Base-by-base conservation (phyloP, 2,888 invertebrate genomes). In the Catocala nupta region DNA sequence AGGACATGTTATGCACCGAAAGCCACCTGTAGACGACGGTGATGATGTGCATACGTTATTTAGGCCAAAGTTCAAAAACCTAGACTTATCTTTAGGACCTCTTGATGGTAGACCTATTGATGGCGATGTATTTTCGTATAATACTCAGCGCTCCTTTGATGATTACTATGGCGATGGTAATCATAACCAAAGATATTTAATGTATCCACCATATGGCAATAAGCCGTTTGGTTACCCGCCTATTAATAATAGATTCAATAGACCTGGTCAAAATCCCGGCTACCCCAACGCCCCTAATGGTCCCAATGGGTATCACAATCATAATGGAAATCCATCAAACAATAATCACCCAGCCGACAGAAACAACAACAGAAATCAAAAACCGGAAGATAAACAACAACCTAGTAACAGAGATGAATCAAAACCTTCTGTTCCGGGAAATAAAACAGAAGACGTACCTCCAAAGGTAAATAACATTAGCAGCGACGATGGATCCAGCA, bases 381-480 rank as follows among this genome's bases (percentile, higher is more conserved):
- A 34, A 1, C 33, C n/a, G 33, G n/a, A n/a, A 11, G 11, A 49
- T 25, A 33, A 34, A 11, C 10, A 50, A 25, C n/a, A 43, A 25
- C 34, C 25, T 47, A 39, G 11, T 44, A 13, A 52, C n/a, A 10
- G 0, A 13, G 49, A 58, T 2, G 48, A 44, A 16, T 25, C 25
- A 25, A 61, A 56, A 44, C 25, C 49, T 48, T 7, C 7, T 5
- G 9, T 11, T 5, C 51, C 12, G 1, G 16, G 36, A 43, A 39
- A 63, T 3, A 54, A 47, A 9, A 13, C 42, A 11, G 54, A 43
- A 6, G 51, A 62, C 8, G 11, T 33, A 8, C 56, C 61, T 1
- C 70, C 70, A 36, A 69, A 69, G 59, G 70, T 63, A 0, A 68
- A 78, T 54, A 8, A 54, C 9, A 13, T 62, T 0, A 55, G 58